These are phyloP conservation scores for Eumaeus atala DNA, from an alignment of 1,140 invertebrate genomes.

Conservation along the genomic window DNA sequence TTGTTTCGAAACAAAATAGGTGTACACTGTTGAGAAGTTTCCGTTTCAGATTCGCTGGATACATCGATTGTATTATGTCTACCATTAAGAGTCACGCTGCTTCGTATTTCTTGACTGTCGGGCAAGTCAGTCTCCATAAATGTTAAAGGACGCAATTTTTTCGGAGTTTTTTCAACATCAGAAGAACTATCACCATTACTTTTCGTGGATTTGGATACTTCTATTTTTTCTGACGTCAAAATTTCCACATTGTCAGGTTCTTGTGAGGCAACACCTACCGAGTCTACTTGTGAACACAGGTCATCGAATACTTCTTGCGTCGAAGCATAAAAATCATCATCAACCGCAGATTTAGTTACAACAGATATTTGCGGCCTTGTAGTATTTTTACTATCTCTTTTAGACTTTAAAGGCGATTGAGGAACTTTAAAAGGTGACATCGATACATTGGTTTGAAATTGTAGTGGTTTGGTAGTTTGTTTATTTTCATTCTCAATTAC, in stretches of 20 bases:
- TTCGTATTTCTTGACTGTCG: constrained; percentile 55
- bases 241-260: not conserved
- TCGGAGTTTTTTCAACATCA: constrained; percentile 45
- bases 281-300: constrained; percentile 45
- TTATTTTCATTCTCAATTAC: constrained; percentile 19
- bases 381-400: constrained; percentile 32
- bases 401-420: constrained; percentile 26
- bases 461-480: constrained; percentile 7
- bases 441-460: constrained; percentile 9
- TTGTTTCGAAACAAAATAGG: constrained; percentile 31
- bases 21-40: constrained; percentile 31
- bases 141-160: constrained; percentile 36
- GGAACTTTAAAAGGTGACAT: constrained; percentile 44
- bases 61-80: constrained; percentile 29
- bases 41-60: constrained; percentile 45
- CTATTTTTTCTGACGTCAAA: not conserved
- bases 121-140: constrained; percentile 46
- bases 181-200: constrained; percentile 36
- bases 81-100: constrained; percentile 26
- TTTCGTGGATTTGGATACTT: constrained; percentile 18
- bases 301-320: constrained; percentile 59
- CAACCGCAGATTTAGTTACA: constrained; percentile 21
- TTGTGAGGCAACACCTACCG: constrained; percentile 1
- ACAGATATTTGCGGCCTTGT: constrained; percentile 15
- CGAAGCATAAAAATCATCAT: constrained; percentile 44